Conservation (phyloP, 2,888 invertebrate genomes). For the Tenthredo livida region DNA sequence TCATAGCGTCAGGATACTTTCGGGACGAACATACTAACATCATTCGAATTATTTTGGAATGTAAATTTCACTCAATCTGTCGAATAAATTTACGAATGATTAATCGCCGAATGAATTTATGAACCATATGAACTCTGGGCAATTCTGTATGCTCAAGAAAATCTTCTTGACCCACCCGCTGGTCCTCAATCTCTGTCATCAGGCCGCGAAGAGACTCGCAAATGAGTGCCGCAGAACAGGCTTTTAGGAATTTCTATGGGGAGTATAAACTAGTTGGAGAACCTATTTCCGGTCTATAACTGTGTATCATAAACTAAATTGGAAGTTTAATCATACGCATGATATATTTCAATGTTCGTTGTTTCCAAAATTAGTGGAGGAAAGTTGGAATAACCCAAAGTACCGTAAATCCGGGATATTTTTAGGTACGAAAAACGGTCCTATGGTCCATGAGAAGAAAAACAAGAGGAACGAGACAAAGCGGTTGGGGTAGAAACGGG, state of each 20-base stretch:
- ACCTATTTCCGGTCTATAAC: neutral
- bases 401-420: neutral
- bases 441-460: neutral
- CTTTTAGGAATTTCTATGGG: neutral
- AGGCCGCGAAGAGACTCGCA: neutral
- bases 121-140: neutral
- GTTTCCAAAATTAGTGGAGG: neutral
- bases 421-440: neutral
- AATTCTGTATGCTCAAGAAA: neutral
- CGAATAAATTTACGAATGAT: conserved; percentile 4
- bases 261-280: neutral
- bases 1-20: neutral
- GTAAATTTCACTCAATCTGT: neutral
- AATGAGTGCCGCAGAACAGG: neutral
- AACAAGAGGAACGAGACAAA: neutral
- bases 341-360: neutral
- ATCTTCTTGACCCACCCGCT: conserved; percentile 31
- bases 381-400: neutral
- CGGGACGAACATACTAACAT: neutral
- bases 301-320: neutral
- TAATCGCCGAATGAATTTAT: neutral
- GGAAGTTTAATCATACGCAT: neutral
- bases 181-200: conserved; percentile 32
- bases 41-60: neutral
- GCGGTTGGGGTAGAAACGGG: neutral